These are phyloP conservation scores for Adela reaumurella DNA, from an alignment of 2,888 invertebrate genomes.

Conservation along the genomic window DNA sequence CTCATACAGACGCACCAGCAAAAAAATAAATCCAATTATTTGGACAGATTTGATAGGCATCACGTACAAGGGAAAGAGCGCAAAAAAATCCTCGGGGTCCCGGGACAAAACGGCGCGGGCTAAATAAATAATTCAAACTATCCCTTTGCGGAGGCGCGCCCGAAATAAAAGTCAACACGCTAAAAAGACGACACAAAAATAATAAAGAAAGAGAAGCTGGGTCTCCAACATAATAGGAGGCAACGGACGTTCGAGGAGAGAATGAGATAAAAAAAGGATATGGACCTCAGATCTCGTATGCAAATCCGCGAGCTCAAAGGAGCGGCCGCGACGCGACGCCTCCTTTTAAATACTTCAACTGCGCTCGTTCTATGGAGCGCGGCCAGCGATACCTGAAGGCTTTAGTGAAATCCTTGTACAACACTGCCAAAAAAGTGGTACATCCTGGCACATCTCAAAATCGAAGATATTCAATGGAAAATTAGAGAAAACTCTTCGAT, in stretches of 20 bases:
- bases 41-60: slow-evolving; percentile 25
- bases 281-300: slow-evolving; percentile 28
- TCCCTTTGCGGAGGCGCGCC: slow-evolving; percentile 29
- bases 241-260: slow-evolving; percentile 15
- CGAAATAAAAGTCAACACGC: slow-evolving; percentile 14
- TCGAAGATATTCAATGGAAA: no score
- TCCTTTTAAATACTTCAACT: neutral
- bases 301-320: slow-evolving; percentile 43
- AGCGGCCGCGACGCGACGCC: neutral
- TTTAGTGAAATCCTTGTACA: no score
- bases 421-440: no score
- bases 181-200: slow-evolving; percentile 2
- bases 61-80: slow-evolving; percentile 15
- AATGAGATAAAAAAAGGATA: neutral
- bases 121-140: slow-evolving; percentile 34
- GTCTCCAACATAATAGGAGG: slow-evolving; percentile 25
- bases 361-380: neutral
- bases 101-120: slow-evolving; percentile 18
- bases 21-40: slow-evolving; percentile 17
- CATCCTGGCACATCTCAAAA: no score
- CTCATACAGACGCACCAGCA: neutral
- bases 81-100: neutral
- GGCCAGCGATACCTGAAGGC: no score
- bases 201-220: neutral
- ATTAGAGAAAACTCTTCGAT: no score